A percentile compares a stretch with the other conserved stretches of the same genome.
Evolutionary conservation across 2,797 vertebrate species (phyloP).

Genomic region (Neosalanx taihuensis): DNA sequence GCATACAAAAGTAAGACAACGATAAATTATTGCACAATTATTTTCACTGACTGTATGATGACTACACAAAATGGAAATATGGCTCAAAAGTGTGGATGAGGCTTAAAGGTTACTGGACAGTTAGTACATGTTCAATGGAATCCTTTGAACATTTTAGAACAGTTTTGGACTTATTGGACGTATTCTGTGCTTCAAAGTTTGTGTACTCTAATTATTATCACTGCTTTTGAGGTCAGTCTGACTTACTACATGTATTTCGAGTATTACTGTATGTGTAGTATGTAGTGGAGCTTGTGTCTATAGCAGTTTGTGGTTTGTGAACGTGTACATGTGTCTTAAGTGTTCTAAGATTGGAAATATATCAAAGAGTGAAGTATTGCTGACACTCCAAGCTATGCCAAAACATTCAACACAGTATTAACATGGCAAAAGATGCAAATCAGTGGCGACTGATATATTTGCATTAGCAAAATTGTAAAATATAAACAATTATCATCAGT

Average conservation of each 20-base stretch:
- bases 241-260: background rate
- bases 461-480: conserved; percentile 6
- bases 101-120: conserved; percentile 33
- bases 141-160: conserved; percentile 42
- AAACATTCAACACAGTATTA: conserved; percentile 40
- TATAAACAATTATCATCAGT: background rate
- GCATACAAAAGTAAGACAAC: conserved; percentile 55
- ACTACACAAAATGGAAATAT: conserved; percentile 35
- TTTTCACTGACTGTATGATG: conserved; percentile 40
- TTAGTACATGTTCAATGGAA: conserved; percentile 12
- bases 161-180: conserved; percentile 24
- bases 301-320: background rate
- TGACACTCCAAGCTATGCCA: conserved; percentile 30
- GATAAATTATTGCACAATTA: conserved; percentile 54
- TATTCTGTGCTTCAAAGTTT: conserved; percentile 54
- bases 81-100: conserved; percentile 46
- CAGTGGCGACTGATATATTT: conserved; percentile 37
- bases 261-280: background rate
- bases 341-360: conserved; percentile 36
- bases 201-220: conserved; percentile 28
- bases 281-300: background rate
- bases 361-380: background rate
- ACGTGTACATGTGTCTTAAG: background rate
- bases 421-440: conserved; percentile 26
- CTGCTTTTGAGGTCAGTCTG: conserved; percentile 51